phyloP scores from a whole-genome alignment of 2,797 vertebrate genomes.

The Platyrinchus mystaceus region DNA sequence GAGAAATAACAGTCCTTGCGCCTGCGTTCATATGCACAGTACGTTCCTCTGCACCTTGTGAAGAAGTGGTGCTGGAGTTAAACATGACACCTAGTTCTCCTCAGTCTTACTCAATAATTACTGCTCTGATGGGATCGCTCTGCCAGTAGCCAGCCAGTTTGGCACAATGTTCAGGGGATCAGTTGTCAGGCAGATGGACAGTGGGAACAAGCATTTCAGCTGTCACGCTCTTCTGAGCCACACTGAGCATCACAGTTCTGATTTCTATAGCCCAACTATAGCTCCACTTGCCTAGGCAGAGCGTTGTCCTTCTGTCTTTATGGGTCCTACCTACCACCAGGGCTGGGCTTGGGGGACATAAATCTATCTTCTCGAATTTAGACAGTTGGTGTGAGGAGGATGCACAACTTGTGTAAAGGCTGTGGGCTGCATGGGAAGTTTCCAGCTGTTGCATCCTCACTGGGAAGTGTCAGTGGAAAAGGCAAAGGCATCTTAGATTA shows the following conservation, averaged over 20 bases:
- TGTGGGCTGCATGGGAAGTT: not conserved
- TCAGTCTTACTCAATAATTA: not conserved
- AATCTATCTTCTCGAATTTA: not conserved
- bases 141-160: not conserved
- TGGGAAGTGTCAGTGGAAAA: not conserved
- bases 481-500: not conserved
- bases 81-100: not conserved
- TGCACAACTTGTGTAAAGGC: not conserved
- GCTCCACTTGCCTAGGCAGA: not conserved
- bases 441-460: not conserved
- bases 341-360: not conserved
- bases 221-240: not conserved
- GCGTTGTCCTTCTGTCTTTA: not conserved
- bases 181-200: not conserved
- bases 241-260: not conserved
- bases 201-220: not conserved
- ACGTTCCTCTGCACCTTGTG: not conserved
- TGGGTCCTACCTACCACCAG: not conserved
- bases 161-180: not conserved
- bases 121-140: not conserved
- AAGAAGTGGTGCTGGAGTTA: not conserved
- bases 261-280: accelerated
- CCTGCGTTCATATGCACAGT: accelerated
- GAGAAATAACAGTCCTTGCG: not conserved
- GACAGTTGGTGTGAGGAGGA: not conserved